Evolutionary conservation across 2,888 invertebrate species (phyloP), one percentile per base, ranked within the genome.

Genomic region (Omphaloscelis lunosa): DNA sequence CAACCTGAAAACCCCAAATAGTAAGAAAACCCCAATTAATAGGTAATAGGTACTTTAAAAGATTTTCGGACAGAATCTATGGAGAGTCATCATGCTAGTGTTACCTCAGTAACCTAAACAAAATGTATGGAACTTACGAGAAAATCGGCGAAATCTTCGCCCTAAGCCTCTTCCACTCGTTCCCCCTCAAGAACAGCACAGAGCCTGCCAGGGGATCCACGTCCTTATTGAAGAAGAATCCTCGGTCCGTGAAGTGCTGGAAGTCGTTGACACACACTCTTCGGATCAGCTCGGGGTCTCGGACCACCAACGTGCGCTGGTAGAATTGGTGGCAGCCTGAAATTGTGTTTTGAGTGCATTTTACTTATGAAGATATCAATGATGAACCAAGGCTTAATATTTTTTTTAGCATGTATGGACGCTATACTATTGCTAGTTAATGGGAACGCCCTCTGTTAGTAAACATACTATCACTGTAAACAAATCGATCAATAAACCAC

Each of bases 131-230:
- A 15, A 93, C 96, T 94, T 85, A 96, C 96, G 97, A 96, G 84
- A 97, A 97, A 85, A 96, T 95, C 0, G 97, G 96, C 0, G 97
- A 96, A 86, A 97, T 96, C 81, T 97, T 97, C 0, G 96, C 94
- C 58, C 97, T 83, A 1, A 97, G 90, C 71, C 90, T 90, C 87
- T 92, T 95, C 97, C 97, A 97, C 85, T 95, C 95, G 68, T 93
- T 94, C 0, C 97, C 97, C n/a, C 95, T 89, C 7, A 96, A 91
- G 84, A 95, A 96, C 70, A 97, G 92, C 74, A 97, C 95, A 0
- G 96, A 96, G 0, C 95, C 96, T 0, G 96, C 96, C 51, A 97
- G 85, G 0, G 97, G 97, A 73, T 97, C 97, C 76, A 96, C 93
- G 34, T 95, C 93, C 85, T 94, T 93, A 75, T 96, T 95, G 89